These are phyloP conservation scores for Wiebesia pumilae DNA, from an alignment of 1,140 invertebrate species.

Conservation along the genomic window DNA sequence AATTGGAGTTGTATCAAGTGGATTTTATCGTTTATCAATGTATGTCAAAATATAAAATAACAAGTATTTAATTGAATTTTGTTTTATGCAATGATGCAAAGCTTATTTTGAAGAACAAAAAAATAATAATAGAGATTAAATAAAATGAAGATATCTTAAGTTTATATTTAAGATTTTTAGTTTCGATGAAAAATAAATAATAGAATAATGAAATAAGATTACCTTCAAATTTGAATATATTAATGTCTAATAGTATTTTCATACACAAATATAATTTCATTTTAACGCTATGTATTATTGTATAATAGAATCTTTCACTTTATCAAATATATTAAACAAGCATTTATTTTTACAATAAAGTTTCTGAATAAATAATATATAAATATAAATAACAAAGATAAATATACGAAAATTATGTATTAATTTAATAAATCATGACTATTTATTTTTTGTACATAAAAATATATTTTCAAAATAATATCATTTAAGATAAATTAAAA, in stretches of 20 bases:
- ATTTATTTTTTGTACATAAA: slow-evolving; percentile 18
- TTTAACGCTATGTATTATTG: too few relatives aligned
- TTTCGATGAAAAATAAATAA: too few relatives aligned
- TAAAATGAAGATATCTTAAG: too few relatives aligned
- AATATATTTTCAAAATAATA: neutral
- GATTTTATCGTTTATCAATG: slow-evolving; percentile 27
- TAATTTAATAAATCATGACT: neutral
- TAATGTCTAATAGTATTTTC: neutral
- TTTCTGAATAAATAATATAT: neutral
- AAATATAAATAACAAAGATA: neutral
- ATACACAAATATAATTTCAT: neutral
- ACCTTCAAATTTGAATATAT: too few relatives aligned
- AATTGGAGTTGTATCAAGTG: neutral
- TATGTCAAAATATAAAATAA: neutral
- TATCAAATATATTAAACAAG: too few relatives aligned
- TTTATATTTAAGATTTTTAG: too few relatives aligned
- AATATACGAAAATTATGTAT: neutral
- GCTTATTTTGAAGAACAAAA: neutral
- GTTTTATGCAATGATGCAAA: neutral
- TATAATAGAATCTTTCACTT: too few relatives aligned
- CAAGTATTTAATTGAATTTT: neutral
- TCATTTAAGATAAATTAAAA: too few relatives aligned
- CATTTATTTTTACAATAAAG: too few relatives aligned
- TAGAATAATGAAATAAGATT: too few relatives aligned
- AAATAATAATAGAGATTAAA: neutral